Percentiles rank a stretch among this genome's conserved stretches.
These are phyloP conservation scores for Drosophila aldrichi DNA, from an alignment of 2,888 invertebrate genomes.

Conservation along the genomic window DNA sequence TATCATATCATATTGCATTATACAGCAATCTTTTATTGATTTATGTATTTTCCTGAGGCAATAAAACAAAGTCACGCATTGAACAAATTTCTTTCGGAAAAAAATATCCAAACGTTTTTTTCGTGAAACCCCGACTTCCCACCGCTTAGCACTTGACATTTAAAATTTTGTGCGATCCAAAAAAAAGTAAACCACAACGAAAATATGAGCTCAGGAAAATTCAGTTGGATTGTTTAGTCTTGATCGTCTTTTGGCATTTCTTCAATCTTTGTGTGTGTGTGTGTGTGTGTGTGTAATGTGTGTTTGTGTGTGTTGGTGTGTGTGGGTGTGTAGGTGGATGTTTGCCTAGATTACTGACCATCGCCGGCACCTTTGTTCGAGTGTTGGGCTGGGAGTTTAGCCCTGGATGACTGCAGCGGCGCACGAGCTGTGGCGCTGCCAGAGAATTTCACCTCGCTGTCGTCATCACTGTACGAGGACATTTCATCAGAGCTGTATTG, in stretches of 20 bases:
- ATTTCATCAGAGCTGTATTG: conserved; percentile 75
- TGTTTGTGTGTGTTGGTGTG: too few species aligned
- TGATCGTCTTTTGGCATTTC: not conserved
- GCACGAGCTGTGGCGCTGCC: conserved; percentile 57
- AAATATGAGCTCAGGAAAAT: conserved; percentile 6
- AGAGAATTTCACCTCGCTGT: conserved; percentile 39
- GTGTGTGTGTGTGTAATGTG: too few species aligned
- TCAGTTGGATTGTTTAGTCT: conserved; percentile 23
- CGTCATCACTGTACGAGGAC: conserved; percentile 68
- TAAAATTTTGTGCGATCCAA: conserved; percentile 57
- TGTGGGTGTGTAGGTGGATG: too few species aligned
- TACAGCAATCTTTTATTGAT: not conserved
- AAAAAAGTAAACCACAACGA: conserved; percentile 31
- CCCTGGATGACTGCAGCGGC: conserved; percentile 9
- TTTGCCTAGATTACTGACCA: conserved; percentile 42
- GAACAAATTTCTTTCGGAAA: conserved; percentile 28
- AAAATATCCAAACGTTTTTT: conserved; percentile 20
- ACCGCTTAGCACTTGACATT: conserved; percentile 14
- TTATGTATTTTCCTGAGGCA: conserved; percentile 5
- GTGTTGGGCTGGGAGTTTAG: conserved; percentile 2
- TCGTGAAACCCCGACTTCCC: conserved; percentile 12
- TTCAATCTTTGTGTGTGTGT: not conserved
- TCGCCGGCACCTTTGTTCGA: conserved; percentile 68
- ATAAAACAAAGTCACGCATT: conserved; percentile 25
- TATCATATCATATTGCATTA: not conserved